Conservation (phyloP, 2,797 vertebrate genomes). For the Myiothlypis coronata region DNA sequence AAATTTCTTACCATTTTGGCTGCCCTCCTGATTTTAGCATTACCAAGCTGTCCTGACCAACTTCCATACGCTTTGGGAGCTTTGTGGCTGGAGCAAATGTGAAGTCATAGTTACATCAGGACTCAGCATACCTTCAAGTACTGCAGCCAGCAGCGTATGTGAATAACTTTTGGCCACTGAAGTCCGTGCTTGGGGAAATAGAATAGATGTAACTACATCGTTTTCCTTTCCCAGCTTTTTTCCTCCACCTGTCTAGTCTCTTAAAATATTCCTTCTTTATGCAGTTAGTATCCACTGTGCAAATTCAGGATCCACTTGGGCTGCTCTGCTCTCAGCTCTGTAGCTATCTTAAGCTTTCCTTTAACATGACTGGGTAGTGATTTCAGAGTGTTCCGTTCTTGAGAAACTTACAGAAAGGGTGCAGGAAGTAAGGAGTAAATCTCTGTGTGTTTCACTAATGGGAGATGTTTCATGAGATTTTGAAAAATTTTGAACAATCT, state of each 20-base stretch:
- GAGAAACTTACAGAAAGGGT: background rate
- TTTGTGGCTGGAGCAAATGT: background rate
- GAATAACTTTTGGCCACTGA: background rate
- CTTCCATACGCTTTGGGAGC: background rate
- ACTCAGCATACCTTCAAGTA: background rate
- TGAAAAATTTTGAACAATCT: background rate
- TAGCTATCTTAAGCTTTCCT: background rate
- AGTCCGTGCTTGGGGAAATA: background rate
- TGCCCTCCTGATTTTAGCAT: background rate
- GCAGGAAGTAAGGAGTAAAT: background rate
- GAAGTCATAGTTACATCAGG: background rate
- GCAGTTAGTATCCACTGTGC: background rate
- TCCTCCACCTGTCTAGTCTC: background rate
- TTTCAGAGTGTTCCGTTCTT: background rate
- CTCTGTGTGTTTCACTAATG: background rate
- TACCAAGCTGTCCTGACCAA: background rate
- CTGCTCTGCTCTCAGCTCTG: background rate
- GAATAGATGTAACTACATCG: background rate
- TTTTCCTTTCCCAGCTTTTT: background rate
- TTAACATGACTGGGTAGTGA: background rate
- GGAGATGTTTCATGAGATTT: background rate
- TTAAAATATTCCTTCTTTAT: slow-evolving; percentile 39
- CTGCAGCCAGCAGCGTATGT: background rate
- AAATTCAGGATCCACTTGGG: background rate
- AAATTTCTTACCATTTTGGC: background rate